phyloP scores from a whole-genome alignment of 2,888 invertebrate genomes.

The Capitulum mitella region DNA sequence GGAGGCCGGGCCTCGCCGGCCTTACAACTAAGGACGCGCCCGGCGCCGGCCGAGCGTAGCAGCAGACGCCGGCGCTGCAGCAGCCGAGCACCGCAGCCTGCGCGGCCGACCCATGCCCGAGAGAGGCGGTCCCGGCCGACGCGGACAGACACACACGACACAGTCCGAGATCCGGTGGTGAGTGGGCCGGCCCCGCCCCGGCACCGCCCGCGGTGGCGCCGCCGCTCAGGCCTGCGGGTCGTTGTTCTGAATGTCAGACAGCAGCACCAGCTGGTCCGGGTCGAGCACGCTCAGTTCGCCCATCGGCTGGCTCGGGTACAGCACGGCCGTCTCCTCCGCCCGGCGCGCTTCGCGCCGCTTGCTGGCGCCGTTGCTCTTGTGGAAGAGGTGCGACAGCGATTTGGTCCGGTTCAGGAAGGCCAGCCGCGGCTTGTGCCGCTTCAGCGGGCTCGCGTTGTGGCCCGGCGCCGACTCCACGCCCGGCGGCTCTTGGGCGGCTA shows the following conservation, averaged over 20 bases:
- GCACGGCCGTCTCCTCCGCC: background rate
- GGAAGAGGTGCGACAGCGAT: constrained; percentile 18
- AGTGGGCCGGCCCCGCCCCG: background rate
- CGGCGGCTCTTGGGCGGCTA: background rate
- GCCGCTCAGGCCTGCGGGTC: constrained; percentile 5
- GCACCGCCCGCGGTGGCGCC: background rate
- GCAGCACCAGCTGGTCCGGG: constrained; percentile 10
- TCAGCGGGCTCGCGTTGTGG: background rate
- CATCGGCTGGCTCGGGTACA: background rate
- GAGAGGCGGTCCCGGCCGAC: too few relatives aligned
- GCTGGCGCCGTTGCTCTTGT: background rate
- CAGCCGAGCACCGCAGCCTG: too few relatives aligned
- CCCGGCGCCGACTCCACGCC: too few relatives aligned
- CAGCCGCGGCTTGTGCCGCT: constrained; percentile 3
- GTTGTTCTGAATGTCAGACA: background rate
- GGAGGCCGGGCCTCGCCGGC: background rate
- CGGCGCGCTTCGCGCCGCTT: background rate
- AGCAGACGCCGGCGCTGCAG: too few relatives aligned
- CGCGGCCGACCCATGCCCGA: too few relatives aligned
- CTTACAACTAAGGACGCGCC: too few relatives aligned
- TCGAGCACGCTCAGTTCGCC: background rate
- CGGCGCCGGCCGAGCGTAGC: too few relatives aligned
- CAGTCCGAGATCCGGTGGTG: background rate
- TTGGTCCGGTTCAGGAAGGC: constrained; percentile 23
- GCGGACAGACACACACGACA: background rate